Conservation (phyloP, 2,797 vertebrate genomes). For the Myotis pilosus region DNA sequence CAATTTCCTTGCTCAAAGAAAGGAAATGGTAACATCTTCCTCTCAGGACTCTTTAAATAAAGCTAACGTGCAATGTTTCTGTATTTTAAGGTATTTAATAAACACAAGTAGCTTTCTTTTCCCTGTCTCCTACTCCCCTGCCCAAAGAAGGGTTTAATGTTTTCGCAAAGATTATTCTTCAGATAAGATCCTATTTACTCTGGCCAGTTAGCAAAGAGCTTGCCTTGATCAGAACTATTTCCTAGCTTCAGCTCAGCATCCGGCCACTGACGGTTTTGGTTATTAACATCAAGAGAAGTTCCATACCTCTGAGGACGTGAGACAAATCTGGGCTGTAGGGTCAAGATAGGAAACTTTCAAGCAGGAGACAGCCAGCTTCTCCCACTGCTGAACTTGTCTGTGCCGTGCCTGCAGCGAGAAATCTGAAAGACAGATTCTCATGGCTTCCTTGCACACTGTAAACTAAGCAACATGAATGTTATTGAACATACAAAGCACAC, state of each 20-base stretch:
- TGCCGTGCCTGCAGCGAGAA: neutral
- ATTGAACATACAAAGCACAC: neutral
- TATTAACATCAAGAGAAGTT: neutral
- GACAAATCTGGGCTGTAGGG: neutral
- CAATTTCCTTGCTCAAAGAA: neutral
- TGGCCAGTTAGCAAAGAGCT: neutral
- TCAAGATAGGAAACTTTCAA: neutral
- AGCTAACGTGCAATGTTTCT: neutral
- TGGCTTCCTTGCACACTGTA: neutral
- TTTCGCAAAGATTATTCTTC: neutral
- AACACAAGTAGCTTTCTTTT: neutral
- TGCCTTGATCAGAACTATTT: neutral
- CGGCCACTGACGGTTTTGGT: neutral
- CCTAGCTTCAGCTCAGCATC: neutral
- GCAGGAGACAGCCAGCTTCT: neutral
- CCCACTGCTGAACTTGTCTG: neutral
- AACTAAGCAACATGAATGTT: neutral
- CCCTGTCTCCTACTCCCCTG: neutral
- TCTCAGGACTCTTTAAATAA: neutral
- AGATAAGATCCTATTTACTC: neutral
- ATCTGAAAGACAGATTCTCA: neutral
- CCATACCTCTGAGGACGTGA: neutral
- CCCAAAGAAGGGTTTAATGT: neutral
- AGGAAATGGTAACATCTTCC: neutral
- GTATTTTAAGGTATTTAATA: conserved; percentile 2